A percentile compares a stretch with the other conserved stretches of the same genome.
phyloP scores from a whole-genome alignment of 2,797 vertebrate genomes.

The Babyrousa celebensis region DNA sequence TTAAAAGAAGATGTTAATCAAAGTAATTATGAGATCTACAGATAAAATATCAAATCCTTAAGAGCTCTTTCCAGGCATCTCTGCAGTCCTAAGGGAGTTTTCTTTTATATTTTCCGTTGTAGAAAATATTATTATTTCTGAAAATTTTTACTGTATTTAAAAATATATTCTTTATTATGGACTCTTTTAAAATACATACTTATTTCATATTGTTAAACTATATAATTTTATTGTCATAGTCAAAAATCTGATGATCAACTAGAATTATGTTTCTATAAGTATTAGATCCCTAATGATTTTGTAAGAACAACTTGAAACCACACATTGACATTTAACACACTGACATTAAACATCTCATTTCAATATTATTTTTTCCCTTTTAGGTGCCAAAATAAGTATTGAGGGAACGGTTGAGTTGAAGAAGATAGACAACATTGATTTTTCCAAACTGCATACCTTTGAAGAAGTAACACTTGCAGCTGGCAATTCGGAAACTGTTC shows the following conservation, averaged over 20 bases:
- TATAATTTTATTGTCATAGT: constrained; percentile 2
- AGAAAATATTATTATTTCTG: constrained; percentile 34
- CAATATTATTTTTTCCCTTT: not conserved
- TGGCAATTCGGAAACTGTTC: constrained; percentile 89
- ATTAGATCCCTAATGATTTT: not conserved
- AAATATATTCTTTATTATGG: not conserved
- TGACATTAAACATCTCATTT: not conserved
- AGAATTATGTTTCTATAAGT: constrained; percentile 12
- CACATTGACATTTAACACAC: not conserved
- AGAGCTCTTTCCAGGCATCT: not conserved
- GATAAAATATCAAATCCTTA: constrained; percentile 29
- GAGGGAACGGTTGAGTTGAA: constrained; percentile 91
- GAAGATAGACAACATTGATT: constrained; percentile 89
- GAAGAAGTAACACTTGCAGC: constrained; percentile 91
- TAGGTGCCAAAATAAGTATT: constrained; percentile 91
- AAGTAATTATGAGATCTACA: not conserved
- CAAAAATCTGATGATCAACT: not conserved
- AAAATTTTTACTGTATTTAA: constrained; percentile 38
- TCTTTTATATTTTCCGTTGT: not conserved
- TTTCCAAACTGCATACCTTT: constrained; percentile 90
- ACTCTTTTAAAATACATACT: not conserved
- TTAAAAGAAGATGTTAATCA: constrained; percentile 41
- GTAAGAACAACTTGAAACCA: not conserved
- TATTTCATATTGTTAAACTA: constrained; percentile 45
- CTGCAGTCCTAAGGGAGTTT: not conserved